A percentile compares a stretch with the other conserved stretches of the same genome.
These are phyloP conservation scores for Poeciliopsis occidentalis DNA, from an alignment of 2,113 vertebrate species.

Conservation along the genomic window DNA sequence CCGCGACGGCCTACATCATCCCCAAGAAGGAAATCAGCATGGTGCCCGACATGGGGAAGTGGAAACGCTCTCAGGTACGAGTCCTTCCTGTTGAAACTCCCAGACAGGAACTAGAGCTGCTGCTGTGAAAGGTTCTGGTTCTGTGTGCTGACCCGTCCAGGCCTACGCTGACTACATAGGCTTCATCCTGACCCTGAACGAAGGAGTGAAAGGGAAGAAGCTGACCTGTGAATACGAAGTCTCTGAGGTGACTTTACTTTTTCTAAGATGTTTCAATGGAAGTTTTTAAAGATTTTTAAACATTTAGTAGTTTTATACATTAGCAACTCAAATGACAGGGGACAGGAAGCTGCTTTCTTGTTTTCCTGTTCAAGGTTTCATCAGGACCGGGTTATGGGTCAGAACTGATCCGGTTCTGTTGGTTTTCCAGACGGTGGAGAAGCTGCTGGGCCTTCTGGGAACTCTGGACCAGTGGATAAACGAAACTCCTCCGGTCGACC, in stretches of 20 bases:
- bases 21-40: slow-evolving; percentile 96
- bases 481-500: slow-evolving; percentile 93
- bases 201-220: slow-evolving; percentile 93
- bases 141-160: slow-evolving; percentile 61
- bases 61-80: slow-evolving; percentile 93
- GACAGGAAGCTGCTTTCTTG: background rate
- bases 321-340: no score
- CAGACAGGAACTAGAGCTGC: background rate
- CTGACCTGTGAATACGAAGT: slow-evolving; percentile 88
- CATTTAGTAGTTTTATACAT: no score
- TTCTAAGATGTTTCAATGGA: background rate
- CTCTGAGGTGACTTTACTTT: slow-evolving; percentile 85
- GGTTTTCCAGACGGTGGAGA: slow-evolving; percentile 85
- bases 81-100: background rate
- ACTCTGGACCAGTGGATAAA: slow-evolving; percentile 95
- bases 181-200: slow-evolving; percentile 93
- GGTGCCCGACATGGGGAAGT: slow-evolving; percentile 95
- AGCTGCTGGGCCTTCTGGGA: slow-evolving; percentile 86
- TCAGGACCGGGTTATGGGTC: background rate
- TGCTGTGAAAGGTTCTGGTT: background rate
- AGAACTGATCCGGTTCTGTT: background rate
- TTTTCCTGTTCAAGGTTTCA: background rate
- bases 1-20: slow-evolving; percentile 82
- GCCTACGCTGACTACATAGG: slow-evolving; percentile 96
- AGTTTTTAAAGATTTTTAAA: no score